These are phyloP conservation scores for Anableps anableps DNA, from an alignment of 2,797 vertebrate species.

Conservation along the genomic window DNA sequence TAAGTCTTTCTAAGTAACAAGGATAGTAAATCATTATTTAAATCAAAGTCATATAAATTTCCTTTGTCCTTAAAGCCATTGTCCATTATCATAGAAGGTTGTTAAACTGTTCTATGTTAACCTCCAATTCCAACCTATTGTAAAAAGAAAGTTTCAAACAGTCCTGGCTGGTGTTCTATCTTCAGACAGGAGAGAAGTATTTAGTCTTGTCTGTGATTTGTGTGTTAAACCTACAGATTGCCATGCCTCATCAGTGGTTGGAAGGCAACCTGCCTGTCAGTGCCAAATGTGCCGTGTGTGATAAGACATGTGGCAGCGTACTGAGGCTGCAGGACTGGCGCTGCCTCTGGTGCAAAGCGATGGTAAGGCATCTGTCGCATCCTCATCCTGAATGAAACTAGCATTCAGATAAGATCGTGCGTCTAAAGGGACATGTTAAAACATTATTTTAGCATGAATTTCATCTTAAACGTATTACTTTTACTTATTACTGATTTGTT, in stretches of 20 bases:
- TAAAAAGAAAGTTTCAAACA: background rate
- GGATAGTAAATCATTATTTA: too few species aligned
- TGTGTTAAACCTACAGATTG: conserved; percentile 81
- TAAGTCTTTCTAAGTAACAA: too few species aligned
- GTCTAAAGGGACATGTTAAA: background rate
- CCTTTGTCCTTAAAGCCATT: too few species aligned
- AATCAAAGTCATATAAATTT: too few species aligned
- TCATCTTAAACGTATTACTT: background rate
- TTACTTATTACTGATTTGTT: too few species aligned
- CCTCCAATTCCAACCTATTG: background rate
- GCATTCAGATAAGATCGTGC: background rate
- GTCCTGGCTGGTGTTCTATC: too few species aligned
- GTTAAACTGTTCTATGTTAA: background rate
- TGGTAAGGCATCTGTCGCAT: conserved; percentile 81
- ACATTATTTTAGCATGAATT: background rate
- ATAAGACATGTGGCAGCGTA: conserved; percentile 98
- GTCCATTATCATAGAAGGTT: too few species aligned
- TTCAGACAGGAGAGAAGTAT: background rate
- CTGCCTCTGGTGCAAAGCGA: conserved; percentile 99
- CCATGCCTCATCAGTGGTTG: conserved; percentile 98
- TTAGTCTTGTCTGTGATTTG: background rate
- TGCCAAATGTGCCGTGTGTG: conserved; percentile 96
- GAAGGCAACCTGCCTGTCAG: conserved; percentile 98
- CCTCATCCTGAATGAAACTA: background rate
- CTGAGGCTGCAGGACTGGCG: conserved; percentile 97